Evolutionary conservation across 1,140 invertebrate genomes (phyloP).

Genomic region (Brachionus angularis): DNA sequence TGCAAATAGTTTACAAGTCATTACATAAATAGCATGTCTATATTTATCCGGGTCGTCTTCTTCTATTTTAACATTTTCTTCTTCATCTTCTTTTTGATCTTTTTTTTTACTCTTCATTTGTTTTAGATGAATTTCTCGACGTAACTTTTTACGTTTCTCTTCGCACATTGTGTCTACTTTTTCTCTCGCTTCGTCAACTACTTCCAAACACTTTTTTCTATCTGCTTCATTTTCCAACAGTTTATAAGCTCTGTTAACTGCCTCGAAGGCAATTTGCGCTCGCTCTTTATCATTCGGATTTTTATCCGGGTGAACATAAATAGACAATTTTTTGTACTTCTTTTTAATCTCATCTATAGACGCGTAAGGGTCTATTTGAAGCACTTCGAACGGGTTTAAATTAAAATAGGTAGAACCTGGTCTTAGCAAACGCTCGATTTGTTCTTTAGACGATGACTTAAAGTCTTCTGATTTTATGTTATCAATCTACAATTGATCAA

Average conservation of each 20-base stretch:
- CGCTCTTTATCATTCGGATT: slow-evolving; percentile 90
- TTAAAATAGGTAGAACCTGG: slow-evolving; percentile 93
- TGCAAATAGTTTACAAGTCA: slow-evolving; percentile 94
- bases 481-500: slow-evolving; percentile 17
- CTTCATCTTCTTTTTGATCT: slow-evolving; percentile 22
- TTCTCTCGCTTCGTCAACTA: slow-evolving; percentile 83
- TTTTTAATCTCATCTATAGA: slow-evolving; percentile 87
- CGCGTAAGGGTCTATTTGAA: slow-evolving; percentile 85
- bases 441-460: slow-evolving; percentile 68
- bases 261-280: slow-evolving; percentile 73
- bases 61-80: slow-evolving; percentile 63
- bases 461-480: slow-evolving; percentile 19
- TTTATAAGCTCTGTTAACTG: slow-evolving; percentile 93
- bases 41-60: slow-evolving; percentile 82
- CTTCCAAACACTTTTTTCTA: slow-evolving; percentile 85
- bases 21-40: slow-evolving; percentile 33
- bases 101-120: slow-evolving; percentile 37
- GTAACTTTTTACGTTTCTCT: slow-evolving; percentile 30
- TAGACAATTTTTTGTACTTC: slow-evolving; percentile 89
- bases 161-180: slow-evolving; percentile 63
- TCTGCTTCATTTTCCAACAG: slow-evolving; percentile 90
- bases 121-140: background rate
- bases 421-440: slow-evolving; percentile 83
- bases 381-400: slow-evolving; percentile 88
- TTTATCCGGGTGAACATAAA: slow-evolving; percentile 97